Evolutionary conservation across 2,113 vertebrate species (phyloP), one percentile per base, ranked within the genome.

Genomic region (Pheucticus melanocephalus): DNA sequence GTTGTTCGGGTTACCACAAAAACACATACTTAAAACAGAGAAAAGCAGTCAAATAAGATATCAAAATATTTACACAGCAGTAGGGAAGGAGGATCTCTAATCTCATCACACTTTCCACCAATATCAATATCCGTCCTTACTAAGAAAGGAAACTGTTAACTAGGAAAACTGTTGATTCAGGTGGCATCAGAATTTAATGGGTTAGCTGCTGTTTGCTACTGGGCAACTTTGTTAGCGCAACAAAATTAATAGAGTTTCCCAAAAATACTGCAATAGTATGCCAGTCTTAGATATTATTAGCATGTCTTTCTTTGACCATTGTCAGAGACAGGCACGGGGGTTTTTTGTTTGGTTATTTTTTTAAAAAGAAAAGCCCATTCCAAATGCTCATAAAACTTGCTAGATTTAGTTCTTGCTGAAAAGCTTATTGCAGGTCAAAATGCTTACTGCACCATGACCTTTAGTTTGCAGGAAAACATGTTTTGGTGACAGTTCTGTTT

Each of bases 31-130:
- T 79, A 37, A 72, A 89, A 44, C 35, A 60, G 56, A 83, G 54
- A 61, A 90, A 93, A 92, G 75, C 37, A 72, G n/a, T 86, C 70
- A 88, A 92, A 79, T 87, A 65, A 90, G 45, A 51, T 86, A 73
- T 25, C 59, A 88, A 88, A 94, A 92, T 86, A 94, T 77, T 83
- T 90, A 77, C n/a, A 57, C 30, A 84, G 63, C 59, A 72, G 47
- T 61, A 69, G 57, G 78, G 25, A 79, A 72, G 28, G 88, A 89
- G 20, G 33, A 45, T 95, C 17, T 76, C 44, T 91, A 37, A 40
- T 90, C 50, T 76, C 23, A 48, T 39, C 44, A 40, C 3, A 1
- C 53, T 92, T 88, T 44, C 50, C 42, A 93, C 57, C 65, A 80
- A 8, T 82, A 57, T 76, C 66, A 86, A 15, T 88, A 94, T 88